Evolutionary conservation across 2,113 vertebrate genomes (phyloP).

Genomic region (Bubo scandiacus): DNA sequence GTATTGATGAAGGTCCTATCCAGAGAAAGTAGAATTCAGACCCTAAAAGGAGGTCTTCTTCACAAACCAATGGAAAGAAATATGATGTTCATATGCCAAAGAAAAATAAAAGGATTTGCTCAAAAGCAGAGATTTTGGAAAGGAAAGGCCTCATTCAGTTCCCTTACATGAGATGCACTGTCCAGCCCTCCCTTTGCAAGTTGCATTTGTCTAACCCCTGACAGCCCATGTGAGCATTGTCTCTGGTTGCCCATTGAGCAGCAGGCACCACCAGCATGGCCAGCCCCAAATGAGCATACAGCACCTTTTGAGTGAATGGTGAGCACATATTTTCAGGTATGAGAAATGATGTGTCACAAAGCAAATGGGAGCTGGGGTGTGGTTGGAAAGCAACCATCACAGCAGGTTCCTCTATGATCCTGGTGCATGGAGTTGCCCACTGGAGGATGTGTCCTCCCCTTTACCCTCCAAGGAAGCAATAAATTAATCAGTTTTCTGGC

Average conservation of each 20-base stretch:
- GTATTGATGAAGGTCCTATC: neutral
- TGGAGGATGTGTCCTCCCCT: neutral
- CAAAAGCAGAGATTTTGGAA: neutral
- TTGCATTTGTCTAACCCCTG: neutral
- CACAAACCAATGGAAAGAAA: neutral
- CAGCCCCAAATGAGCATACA: neutral
- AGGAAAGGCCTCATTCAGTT: neutral
- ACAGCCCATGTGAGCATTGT: neutral
- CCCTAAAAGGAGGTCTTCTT: neutral
- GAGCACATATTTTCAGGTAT: constrained; percentile 22
- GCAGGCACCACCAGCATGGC: neutral
- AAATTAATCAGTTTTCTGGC: neutral
- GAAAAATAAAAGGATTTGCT: neutral
- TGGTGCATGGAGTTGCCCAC: neutral
- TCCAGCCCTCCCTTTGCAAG: neutral
- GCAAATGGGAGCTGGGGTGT: neutral
- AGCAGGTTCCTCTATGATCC: neutral
- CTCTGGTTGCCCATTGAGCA: neutral
- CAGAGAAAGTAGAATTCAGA: neutral
- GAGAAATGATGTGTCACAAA: neutral
- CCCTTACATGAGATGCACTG: neutral
- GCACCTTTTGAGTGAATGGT: neutral
- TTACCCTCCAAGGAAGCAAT: neutral
- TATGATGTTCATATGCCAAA: neutral
- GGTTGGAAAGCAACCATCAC: neutral